Evolutionary conservation across 2,797 vertebrate species (phyloP), one percentile per base, ranked within the genome.

Genomic region (Hydrocynus forskahlii): DNA sequence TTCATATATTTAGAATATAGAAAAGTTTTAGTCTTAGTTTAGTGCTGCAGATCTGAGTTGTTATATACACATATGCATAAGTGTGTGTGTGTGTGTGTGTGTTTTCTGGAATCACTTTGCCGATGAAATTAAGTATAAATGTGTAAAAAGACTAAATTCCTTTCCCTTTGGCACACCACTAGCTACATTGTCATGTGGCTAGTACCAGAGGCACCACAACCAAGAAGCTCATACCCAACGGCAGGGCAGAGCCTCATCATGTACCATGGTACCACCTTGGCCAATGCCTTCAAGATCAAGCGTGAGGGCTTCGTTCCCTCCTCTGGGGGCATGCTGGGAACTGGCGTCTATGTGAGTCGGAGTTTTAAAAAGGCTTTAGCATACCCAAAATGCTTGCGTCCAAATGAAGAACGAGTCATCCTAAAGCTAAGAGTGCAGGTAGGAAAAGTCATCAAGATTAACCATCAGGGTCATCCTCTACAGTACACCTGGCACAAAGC

Each of bases 391-490:
- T 5, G 43, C 43, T 43, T 9, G 43, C 9, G 35, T 38, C 29
- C 72, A n/a, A 2, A 60, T 7, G 66, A 80, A 4, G 70, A 88
- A 29, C 89, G 86, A 0, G 93, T 92, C 62, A 83, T 87, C 66
- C 86, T 94, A 0, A 62, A 89, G 73, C 25, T 94, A 19, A 43
- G 59, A 0, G 91, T 92, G 1, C 75, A 68, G 1, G 62, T 89
- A 7, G 93, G 92, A 6, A 88, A 64, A 0, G 89, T 94, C 48
- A 94, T 92, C 71, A 88, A 82, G 1, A 93, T 93, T 7, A 84
- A 93, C 81, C 86, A 0, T 0, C 90, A 93, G 83, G 80, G 87
- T 76, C 91, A 94, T 69, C 87, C 89, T 0, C 81, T 93, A 88
- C 91, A 90, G 82, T 89, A 89, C 75, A 92, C 50, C 70, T 94